Conservation (phyloP, 2,888 invertebrate genomes). For the Formica aserva region DNA sequence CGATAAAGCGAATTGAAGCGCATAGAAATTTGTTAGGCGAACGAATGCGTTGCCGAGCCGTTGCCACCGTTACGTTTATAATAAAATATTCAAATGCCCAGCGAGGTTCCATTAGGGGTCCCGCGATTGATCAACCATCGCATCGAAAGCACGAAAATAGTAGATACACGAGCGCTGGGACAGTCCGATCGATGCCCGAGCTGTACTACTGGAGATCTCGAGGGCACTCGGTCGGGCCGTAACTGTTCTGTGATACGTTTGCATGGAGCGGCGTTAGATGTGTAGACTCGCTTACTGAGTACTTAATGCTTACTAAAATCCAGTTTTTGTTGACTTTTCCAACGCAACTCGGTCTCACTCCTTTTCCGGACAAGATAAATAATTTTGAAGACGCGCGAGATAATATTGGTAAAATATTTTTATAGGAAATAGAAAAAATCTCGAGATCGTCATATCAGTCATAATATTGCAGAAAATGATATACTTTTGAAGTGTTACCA, state of each 20-base stretch:
- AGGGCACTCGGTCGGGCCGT: slow-evolving; percentile 33
- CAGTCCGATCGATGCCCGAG: slow-evolving; percentile 49
- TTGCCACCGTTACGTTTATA: slow-evolving; percentile 15
- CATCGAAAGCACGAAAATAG: slow-evolving; percentile 50
- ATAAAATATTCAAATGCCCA: slow-evolving; percentile 45
- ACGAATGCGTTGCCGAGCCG: not conserved
- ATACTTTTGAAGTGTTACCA: not conserved
- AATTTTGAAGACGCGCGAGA: not conserved
- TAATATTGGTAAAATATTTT: not conserved
- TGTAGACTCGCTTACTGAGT: slow-evolving; percentile 10
- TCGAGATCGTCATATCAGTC: not conserved
- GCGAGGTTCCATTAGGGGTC: not conserved
- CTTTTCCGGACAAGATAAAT: not conserved
- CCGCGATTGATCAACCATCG: slow-evolving; percentile 41
- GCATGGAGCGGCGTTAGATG: not conserved
- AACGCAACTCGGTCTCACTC: not conserved
- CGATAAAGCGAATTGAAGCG: not conserved
- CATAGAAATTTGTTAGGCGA: slow-evolving; percentile 5
- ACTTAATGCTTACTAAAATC: slow-evolving; percentile 26
- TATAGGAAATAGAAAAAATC: not conserved
- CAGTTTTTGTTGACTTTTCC: not conserved
- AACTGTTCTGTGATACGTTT: slow-evolving; percentile 30
- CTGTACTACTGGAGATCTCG: slow-evolving; percentile 48
- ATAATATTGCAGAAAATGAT: not conserved
- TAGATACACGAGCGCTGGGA: slow-evolving; percentile 34